Percentiles rank a stretch among this genome's conserved stretches.
Evolutionary conservation across 92 coral and sea anemone species (phyloP).

Genomic region (Phenganax stokvisi): DNA sequence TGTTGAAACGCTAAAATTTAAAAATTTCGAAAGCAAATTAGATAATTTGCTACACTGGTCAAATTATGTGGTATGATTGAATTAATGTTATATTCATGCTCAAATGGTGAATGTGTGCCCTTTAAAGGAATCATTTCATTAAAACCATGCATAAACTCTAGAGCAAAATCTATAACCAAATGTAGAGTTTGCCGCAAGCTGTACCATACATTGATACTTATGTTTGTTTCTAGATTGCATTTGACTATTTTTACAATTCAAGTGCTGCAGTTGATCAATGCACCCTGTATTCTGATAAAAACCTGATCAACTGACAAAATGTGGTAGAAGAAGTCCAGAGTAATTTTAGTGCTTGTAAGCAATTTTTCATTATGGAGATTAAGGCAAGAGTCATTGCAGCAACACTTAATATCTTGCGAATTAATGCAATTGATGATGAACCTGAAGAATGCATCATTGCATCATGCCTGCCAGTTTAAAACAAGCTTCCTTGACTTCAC

Average conservation of each 20-base stretch:
- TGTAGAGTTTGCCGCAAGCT: not conserved
- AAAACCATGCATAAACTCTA: no score
- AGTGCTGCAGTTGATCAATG: constrained; percentile 69
- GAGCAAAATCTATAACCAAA: not conserved
- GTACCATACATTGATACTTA: not conserved
- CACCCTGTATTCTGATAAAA: constrained; percentile 61
- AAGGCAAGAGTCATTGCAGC: constrained; percentile 60
- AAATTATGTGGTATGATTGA: no score
- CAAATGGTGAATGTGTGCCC: no score
- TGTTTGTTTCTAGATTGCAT: constrained; percentile 46
- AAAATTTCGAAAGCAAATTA: no score
- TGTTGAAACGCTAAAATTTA: no score
- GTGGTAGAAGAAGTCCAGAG: constrained; percentile 59
- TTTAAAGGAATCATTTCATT: no score
- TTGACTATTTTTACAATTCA: constrained; percentile 47
- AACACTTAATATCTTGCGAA: constrained; percentile 59
- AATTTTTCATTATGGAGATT: constrained; percentile 62
- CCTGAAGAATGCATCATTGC: constrained; percentile 39
- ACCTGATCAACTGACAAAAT: constrained; percentile 61
- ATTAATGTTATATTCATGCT: no score
- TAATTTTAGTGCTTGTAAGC: constrained; percentile 63
- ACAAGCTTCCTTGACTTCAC: constrained; percentile 42
- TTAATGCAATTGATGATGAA: constrained; percentile 38
- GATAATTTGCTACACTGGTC: no score
- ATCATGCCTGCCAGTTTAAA: not conserved